Evolutionary conservation across 2,797 vertebrate species (phyloP).

Genomic region (Gymnothorax reevesii): DNA sequence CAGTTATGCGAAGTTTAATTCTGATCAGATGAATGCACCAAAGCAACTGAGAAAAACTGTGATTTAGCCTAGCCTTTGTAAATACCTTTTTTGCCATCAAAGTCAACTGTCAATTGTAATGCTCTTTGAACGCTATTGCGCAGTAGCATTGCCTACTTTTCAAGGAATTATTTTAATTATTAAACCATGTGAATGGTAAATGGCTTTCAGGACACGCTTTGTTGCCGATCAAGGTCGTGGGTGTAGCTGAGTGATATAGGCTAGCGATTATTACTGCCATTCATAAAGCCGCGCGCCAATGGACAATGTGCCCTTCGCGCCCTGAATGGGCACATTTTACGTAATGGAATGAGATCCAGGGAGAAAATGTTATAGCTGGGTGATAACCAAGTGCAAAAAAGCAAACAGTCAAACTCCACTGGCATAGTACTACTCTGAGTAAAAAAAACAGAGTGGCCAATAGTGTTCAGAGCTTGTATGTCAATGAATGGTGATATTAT

Average conservation of each 20-base stretch:
- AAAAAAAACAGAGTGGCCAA: background rate
- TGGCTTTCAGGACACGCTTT: background rate
- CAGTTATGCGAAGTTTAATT: too few species aligned
- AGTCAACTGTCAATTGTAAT: background rate
- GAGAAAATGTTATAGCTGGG: background rate
- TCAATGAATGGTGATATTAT: background rate
- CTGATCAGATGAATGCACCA: too few species aligned
- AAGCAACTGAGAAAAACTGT: too few species aligned
- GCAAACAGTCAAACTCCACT: background rate
- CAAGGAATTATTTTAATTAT: background rate
- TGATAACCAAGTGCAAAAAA: background rate
- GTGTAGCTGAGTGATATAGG: slow-evolving; percentile 36
- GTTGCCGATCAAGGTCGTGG: slow-evolving; percentile 42
- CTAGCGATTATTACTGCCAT: slow-evolving; percentile 17
- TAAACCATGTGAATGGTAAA: background rate
- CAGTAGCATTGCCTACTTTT: background rate
- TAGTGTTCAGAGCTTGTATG: background rate
- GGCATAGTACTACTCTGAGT: background rate
- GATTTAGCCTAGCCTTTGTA: too few species aligned
- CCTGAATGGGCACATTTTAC: background rate
- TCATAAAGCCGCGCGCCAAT: background rate
- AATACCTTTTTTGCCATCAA: background rate
- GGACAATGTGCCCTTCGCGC: slow-evolving; percentile 17
- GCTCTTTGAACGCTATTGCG: background rate
- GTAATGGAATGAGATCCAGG: background rate